These are phyloP conservation scores for Archaeoteleia sp. DNA, from an alignment of 2,888 invertebrate species.

Conservation along the genomic window DNA sequence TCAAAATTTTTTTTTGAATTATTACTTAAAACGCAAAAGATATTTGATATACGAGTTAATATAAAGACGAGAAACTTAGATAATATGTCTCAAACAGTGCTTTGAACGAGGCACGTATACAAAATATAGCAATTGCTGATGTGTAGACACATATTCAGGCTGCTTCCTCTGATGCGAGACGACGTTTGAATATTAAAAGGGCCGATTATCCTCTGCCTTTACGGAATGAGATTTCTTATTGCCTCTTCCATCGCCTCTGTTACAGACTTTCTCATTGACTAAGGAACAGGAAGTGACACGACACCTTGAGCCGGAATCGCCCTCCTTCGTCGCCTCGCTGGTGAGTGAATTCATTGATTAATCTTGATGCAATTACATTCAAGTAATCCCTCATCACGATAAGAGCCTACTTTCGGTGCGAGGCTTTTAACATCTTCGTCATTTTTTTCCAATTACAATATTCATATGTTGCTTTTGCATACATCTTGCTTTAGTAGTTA, in stretches of 20 bases:
- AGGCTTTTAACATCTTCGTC: slow-evolving; percentile 41
- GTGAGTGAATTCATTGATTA: slow-evolving; percentile 54
- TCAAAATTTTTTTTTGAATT: background rate
- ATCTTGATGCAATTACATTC: slow-evolving; percentile 50
- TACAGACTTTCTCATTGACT: slow-evolving; percentile 48
- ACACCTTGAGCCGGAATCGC: slow-evolving; percentile 51
- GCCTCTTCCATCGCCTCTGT: slow-evolving; percentile 39
- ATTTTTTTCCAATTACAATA: slow-evolving; percentile 41
- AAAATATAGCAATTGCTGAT: slow-evolving; percentile 33
- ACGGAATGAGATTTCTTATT: slow-evolving; percentile 49
- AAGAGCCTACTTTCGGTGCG: slow-evolving; percentile 28
- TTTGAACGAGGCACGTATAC: slow-evolving; percentile 5
- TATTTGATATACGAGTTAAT: background rate
- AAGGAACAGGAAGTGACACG: slow-evolving; percentile 50
- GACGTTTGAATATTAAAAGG: slow-evolving; percentile 50
- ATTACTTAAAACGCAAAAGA: background rate
- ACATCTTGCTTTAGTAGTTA: slow-evolving; percentile 21
- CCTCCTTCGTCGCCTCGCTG: slow-evolving; percentile 34
- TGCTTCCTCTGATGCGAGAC: slow-evolving; percentile 35
- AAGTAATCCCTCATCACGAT: slow-evolving; percentile 43
- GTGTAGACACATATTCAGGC: slow-evolving; percentile 35
- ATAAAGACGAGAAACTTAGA: slow-evolving; percentile 5
- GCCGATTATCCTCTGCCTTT: slow-evolving; percentile 43
- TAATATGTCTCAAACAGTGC: slow-evolving; percentile 3
- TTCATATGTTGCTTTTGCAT: slow-evolving; percentile 38